Evolutionary conservation across 2,797 vertebrate species (phyloP).

Genomic region (Eulemur mongoz): DNA sequence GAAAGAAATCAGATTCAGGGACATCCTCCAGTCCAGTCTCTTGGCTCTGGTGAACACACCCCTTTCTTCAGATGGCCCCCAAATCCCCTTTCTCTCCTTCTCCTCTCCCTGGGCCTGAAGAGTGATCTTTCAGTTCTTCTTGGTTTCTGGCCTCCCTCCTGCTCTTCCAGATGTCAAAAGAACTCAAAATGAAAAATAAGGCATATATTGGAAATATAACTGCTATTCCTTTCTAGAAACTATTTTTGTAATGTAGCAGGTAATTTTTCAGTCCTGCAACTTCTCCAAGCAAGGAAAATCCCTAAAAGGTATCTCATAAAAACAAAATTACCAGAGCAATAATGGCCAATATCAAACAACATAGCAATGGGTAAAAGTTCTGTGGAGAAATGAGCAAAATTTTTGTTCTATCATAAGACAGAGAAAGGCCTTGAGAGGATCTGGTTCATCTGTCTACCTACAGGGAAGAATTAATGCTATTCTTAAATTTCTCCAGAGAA

Average conservation of each 20-base stretch:
- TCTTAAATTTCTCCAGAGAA: conserved; percentile 10
- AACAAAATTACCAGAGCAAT: background rate
- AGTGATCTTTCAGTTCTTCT: background rate
- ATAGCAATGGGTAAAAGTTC: background rate
- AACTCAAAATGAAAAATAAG: background rate
- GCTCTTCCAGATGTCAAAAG: background rate
- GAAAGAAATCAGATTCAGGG: background rate
- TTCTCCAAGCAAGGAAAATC: background rate
- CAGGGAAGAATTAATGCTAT: background rate
- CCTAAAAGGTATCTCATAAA: background rate
- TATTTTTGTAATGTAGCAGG: background rate
- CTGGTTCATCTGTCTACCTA: background rate
- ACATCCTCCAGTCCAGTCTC: background rate
- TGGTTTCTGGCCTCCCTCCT: background rate
- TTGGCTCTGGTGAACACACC: background rate
- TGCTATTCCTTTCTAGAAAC: background rate
- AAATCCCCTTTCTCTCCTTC: background rate
- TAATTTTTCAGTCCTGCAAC: background rate
- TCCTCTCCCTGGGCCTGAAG: background rate
- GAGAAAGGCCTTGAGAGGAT: background rate
- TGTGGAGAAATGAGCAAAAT: background rate
- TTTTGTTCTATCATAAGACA: background rate
- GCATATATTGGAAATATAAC: background rate
- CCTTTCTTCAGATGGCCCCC: background rate
- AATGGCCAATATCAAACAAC: background rate